Base-by-base conservation (phyloP, 1,140 invertebrate species). In the Lepidotrigona ventralis region DNA sequence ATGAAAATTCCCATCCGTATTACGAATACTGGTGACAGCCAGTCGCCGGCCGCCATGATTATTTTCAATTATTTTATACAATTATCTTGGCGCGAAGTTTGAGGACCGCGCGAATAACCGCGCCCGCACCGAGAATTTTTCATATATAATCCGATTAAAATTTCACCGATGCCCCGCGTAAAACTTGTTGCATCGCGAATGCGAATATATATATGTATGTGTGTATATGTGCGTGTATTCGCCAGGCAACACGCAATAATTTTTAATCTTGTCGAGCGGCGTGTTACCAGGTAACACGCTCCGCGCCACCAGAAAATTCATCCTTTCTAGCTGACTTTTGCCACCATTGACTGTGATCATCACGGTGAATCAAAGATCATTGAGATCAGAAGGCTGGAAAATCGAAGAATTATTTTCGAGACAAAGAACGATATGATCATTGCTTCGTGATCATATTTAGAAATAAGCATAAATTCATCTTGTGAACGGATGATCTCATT, bases 1-100 rank as follows among this genome's bases (percentile, higher is more conserved):
- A 80, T 80, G 68, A 80, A 80, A 80, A 80, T 80, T 80, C 64
- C 69, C 79, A 73, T 80, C 63, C 54, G 56, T 80, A 73, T 73
- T 79, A 79, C 66, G 64, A 79, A 33, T 3, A 12, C 29, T 8
- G 39, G 15, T 46, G 77, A 79, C 64, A 68, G 63, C 6, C 63
- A 64, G 14, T 21, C 26, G 11, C 1, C 12, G 63, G 11, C 69
- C 23, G 53, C 39, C 66, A 60, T 64, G 79, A 81, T 76, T 76
- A 81, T 76, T n/a, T n/a, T 76, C 72, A 56, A 81, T 75, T 75
- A 81, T 81, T 68, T 76, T 66, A 66, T 81, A 53, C 60, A 81
- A 81, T 81, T 81, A 81, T 68, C 29, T 29, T 75, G 23, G 29
- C 72, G 29, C 58, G 63, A 81, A 76, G 63, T 81, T 76, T 66